Evolutionary conservation across 1,140 invertebrate species (phyloP), one percentile per base, ranked within the genome.

Genomic region (Drosophila ficusphila): DNA sequence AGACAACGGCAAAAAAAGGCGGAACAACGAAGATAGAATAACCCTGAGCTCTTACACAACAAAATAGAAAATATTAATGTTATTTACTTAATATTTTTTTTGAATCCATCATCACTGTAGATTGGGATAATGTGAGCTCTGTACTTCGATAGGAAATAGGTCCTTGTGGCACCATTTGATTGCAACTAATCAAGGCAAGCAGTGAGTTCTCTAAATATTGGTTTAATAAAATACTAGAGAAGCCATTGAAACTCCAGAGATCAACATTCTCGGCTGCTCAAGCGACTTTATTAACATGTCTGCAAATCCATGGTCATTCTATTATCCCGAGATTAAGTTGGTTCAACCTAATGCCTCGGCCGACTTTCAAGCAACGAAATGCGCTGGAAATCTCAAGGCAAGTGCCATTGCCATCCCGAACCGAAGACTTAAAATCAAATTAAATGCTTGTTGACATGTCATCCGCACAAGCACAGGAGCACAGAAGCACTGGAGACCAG

Each of bases 381-480:
- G 42, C 42, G 42, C 27, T 46, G 23, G 11, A 36, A 65, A 41
- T 67, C 64, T 64, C 64, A 23, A 42, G 65, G 18, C 39, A 70
- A 57, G 41, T 34, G 27, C 42, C 56, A 48, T 70, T 70, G 27
- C 52, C n/a, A n/a, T n/a, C 44, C 16, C 29, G 5, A 48, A 33
- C 44, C 58, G 58, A 70, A 72, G 81, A 79, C 76, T 86, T 79
- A 76, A 79, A 83, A 85, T 79, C 76, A 83, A 83, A 83, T 83
- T 83, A 83, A 83, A 83, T 86, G 76, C 76, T 60, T 79, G 76
- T 81, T 77, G 78, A 81, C 79, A 81, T 81, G 61, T 67, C 64
- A 68, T 68, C 73, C 60, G 62, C 73, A 76, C 47, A 68, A 38
- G 52, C 23, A 51, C 21, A n/a, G 12, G 21, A n/a, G n/a, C n/a